A percentile compares a stretch with the other conserved stretches of the same genome.
Evolutionary conservation across 1,140 invertebrate genomes (phyloP).

Genomic region (Anastrepha obliqua): DNA sequence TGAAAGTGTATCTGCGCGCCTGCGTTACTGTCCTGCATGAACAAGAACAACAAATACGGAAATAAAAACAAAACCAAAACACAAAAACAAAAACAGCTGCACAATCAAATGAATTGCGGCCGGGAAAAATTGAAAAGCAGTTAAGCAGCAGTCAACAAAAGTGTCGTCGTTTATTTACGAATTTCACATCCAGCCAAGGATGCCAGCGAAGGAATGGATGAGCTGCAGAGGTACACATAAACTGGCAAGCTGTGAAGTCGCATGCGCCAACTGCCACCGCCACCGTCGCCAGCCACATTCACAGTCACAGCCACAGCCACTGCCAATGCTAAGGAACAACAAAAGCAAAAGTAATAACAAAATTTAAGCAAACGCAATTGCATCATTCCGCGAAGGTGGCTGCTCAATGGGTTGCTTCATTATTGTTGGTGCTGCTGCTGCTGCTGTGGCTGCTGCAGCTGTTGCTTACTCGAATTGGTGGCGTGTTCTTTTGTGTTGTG

Average conservation of each 20-base stretch:
- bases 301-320: neutral
- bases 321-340: neutral
- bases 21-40: constrained; percentile 51
- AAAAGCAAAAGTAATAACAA: neutral
- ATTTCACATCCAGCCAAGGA: constrained; percentile 3
- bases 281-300: neutral
- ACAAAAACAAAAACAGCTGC: neutral
- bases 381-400: constrained; percentile 12
- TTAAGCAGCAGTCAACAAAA: constrained; percentile 46
- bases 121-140: constrained; percentile 44
- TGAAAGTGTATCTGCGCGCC: constrained; percentile 53
- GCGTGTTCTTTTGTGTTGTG: constrained; percentile 18
- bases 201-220: neutral
- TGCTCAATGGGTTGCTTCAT: neutral
- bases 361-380: neutral
- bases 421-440: neutral
- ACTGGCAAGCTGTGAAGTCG: constrained; percentile 41
- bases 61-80: constrained; percentile 56
- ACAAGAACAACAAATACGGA: constrained; percentile 51
- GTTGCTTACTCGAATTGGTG: constrained; percentile 4
- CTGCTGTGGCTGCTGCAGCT: neutral
- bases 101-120: constrained; percentile 43
- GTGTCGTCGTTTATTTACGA: constrained; percentile 54
- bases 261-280: constrained; percentile 28
- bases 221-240: neutral